Conservation (phyloP, 2,113 vertebrate species). For the Anguilla rostrata region DNA sequence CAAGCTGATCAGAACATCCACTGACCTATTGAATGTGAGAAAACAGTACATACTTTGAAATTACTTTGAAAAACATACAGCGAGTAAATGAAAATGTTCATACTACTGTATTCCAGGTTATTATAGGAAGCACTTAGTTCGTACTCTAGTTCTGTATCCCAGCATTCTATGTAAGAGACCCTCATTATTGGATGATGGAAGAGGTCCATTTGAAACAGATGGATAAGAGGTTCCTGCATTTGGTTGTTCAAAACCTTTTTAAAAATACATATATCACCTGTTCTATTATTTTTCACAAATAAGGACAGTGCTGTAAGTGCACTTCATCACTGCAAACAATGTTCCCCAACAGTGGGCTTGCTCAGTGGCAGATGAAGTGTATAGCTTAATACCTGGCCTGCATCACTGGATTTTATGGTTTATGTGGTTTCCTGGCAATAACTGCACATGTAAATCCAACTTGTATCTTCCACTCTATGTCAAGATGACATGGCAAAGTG, state of each 20-base stretch:
- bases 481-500: neutral
- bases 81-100: too few species aligned
- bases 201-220: conserved; percentile 64
- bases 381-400: neutral
- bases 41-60: neutral
- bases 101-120: too few species aligned
- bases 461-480: neutral
- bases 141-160: too few species aligned
- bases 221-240: conserved; percentile 34
- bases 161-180: conserved; percentile 42
- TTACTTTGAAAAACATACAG: neutral
- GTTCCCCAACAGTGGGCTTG: neutral
- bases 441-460: neutral
- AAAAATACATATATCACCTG: neutral
- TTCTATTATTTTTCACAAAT: conserved; percentile 10
- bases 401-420: neutral
- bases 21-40: conserved; percentile 69
- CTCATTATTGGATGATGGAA: conserved; percentile 56
- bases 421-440: neutral
- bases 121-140: too few species aligned
- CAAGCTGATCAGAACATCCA: conserved; percentile 88
- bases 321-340: too few species aligned
- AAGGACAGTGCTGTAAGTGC: too few species aligned
- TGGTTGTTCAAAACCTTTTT: conserved; percentile 37
- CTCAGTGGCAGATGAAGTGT: neutral